Conservation (phyloP, 64 coral and sea anemone species). For the Porites lutea region DNA sequence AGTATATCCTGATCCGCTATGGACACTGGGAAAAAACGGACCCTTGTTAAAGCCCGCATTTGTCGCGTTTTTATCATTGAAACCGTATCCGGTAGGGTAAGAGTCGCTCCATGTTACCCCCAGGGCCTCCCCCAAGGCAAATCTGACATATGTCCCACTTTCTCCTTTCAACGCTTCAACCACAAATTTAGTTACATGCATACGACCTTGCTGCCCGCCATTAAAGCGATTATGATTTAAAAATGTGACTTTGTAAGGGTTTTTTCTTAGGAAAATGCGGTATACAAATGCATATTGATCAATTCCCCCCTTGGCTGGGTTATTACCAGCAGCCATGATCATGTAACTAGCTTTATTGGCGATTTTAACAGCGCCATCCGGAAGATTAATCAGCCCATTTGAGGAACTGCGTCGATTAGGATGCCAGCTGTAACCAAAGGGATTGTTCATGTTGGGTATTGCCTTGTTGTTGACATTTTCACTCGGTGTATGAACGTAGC, state of each 20-base stretch:
- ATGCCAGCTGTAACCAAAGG: slow-evolving; percentile 85
- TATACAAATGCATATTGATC: slow-evolving; percentile 77
- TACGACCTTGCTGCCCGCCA: slow-evolving; percentile 71
- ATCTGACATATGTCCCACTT: slow-evolving; percentile 52
- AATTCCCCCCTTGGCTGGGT: slow-evolving; percentile 79
- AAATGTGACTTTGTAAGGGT: slow-evolving; percentile 82
- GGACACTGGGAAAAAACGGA: slow-evolving; percentile 89
- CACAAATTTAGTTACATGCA: slow-evolving; percentile 81
- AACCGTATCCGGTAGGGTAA: slow-evolving; percentile 87
- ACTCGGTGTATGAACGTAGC: slow-evolving; percentile 38
- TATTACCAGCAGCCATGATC: slow-evolving; percentile 94
- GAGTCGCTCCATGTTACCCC: slow-evolving; percentile 75
- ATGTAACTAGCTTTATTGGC: slow-evolving; percentile 73
- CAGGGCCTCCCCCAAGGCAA: slow-evolving; percentile 73
- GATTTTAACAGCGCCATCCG: slow-evolving; percentile 77
- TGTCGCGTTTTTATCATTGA: slow-evolving; percentile 45
- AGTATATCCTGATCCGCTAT: slow-evolving; percentile 62
- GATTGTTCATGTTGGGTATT: slow-evolving; percentile 97
- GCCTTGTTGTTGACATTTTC: slow-evolving; percentile 36
- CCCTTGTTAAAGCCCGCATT: slow-evolving; percentile 27
- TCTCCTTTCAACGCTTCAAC: slow-evolving; percentile 93
- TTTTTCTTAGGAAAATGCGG: slow-evolving; percentile 57
- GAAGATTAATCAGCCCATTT: slow-evolving; percentile 73
- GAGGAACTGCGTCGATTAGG: slow-evolving; percentile 49
- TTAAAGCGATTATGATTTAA: slow-evolving; percentile 82